A percentile compares a stretch with the other conserved stretches of the same genome.
These are phyloP conservation scores for Acanthoscelides obtectus DNA, from an alignment of 2,888 invertebrate genomes.

Conservation along the genomic window DNA sequence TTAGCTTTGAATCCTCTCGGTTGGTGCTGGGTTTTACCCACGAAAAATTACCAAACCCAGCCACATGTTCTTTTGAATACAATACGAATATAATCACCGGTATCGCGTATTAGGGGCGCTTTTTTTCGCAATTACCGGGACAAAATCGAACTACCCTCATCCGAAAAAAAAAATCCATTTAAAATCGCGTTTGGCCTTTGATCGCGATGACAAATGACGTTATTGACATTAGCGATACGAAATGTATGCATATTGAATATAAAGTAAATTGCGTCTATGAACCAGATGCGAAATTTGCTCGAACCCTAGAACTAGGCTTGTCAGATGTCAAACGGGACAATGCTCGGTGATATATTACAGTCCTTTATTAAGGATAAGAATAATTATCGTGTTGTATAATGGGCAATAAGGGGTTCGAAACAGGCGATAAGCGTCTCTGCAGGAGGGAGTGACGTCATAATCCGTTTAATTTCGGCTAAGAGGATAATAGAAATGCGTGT, in stretches of 20 bases:
- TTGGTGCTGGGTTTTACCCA: too few relatives aligned
- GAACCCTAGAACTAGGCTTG: neutral
- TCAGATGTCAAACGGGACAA: neutral
- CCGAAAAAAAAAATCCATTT: neutral
- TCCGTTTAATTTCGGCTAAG: neutral
- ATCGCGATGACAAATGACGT: neutral
- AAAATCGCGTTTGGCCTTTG: neutral
- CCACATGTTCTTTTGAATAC: neutral
- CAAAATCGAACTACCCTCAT: neutral
- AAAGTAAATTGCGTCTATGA: neutral
- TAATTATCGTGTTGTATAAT: neutral
- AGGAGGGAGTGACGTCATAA: neutral
- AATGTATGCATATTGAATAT: neutral
- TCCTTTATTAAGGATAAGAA: neutral
- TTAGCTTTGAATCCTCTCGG: too few relatives aligned
- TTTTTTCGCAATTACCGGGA: neutral
- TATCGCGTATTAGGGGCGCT: neutral
- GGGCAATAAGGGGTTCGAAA: neutral
- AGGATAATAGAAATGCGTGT: neutral
- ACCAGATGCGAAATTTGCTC: neutral
- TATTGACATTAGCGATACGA: neutral
- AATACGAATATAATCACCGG: neutral
- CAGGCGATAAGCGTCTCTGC: neutral
- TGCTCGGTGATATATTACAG: neutral
- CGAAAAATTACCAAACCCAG: neutral